A percentile compares a stretch with the other conserved stretches of the same genome.
phyloP scores from a whole-genome alignment of 1,140 invertebrate species.

The Drosophila fuyamai region DNA sequence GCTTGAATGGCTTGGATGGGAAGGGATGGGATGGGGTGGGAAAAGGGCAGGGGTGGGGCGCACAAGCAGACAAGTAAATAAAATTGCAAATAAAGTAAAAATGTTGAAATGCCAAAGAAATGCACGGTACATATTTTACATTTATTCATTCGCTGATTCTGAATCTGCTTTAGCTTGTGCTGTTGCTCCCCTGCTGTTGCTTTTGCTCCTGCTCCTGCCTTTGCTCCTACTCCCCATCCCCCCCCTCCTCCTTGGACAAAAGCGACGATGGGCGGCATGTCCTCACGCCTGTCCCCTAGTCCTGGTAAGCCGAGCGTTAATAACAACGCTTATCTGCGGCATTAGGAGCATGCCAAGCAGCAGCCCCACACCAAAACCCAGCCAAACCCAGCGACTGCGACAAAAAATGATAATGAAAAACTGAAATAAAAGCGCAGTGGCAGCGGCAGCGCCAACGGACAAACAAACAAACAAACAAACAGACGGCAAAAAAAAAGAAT shows the following conservation, averaged over 20 bases:
- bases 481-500: slow-evolving; percentile 41
- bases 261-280: slow-evolving; percentile 53
- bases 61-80: slow-evolving; percentile 74
- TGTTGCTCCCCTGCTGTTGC: slow-evolving; percentile 4
- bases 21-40: not conserved
- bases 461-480: slow-evolving; percentile 61
- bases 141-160: slow-evolving; percentile 75
- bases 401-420: slow-evolving; percentile 80
- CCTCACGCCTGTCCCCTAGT: slow-evolving; percentile 54
- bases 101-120: slow-evolving; percentile 82
- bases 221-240: slow-evolving; percentile 23
- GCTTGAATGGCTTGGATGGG: slow-evolving; percentile 48
- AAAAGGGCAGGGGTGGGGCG: not conserved
- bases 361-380: slow-evolving; percentile 11
- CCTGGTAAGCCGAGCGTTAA: slow-evolving; percentile 82
- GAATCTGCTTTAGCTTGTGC: slow-evolving; percentile 42
- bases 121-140: slow-evolving; percentile 81
- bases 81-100: slow-evolving; percentile 80
- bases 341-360: slow-evolving; percentile 77
- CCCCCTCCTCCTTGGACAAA: slow-evolving; percentile 44
- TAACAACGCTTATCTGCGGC: slow-evolving; percentile 83
- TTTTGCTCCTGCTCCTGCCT: slow-evolving; percentile 9
- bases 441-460: slow-evolving; percentile 64
- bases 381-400: slow-evolving; percentile 17
- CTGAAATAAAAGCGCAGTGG: slow-evolving; percentile 80